A percentile compares a stretch with the other conserved stretches of the same genome.
Conservation (phyloP, 37 sponge, comb jelly and placozoan genomes). For the Mnemiopsis leidyi region DNA sequence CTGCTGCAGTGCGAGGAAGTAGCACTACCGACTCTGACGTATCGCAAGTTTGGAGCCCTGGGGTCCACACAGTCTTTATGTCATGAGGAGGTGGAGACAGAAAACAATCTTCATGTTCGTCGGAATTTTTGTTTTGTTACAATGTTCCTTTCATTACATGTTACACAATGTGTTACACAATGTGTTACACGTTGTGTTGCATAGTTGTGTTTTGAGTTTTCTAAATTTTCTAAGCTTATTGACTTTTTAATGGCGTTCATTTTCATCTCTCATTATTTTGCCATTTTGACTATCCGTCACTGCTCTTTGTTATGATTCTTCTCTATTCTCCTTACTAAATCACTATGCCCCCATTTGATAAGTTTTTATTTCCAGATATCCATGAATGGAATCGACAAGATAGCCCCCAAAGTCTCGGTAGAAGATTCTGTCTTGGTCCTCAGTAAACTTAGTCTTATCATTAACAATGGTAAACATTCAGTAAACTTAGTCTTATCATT, state of each 20-base stretch:
- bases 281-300: no score
- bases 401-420: background rate
- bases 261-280: no score
- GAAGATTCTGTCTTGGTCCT: slow-evolving; percentile 43
- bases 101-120: background rate
- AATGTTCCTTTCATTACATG: no score
- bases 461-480: slow-evolving; percentile 11
- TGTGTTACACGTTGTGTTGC: no score
- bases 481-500: background rate
- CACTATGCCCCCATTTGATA: no score
- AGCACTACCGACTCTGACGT: background rate
- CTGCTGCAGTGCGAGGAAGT: background rate
- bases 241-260: no score
- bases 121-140: no score
- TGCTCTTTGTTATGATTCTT: no score
- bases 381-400: background rate
- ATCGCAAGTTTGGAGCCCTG: background rate
- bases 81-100: background rate
- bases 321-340: no score
- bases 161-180: no score
- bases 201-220: no score
- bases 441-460: slow-evolving; percentile 33
- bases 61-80: background rate
- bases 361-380: background rate
- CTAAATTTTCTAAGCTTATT: no score